phyloP scores from a whole-genome alignment of 2,113 vertebrate species.

The Ptilorrhoa leucosticta region DNA sequence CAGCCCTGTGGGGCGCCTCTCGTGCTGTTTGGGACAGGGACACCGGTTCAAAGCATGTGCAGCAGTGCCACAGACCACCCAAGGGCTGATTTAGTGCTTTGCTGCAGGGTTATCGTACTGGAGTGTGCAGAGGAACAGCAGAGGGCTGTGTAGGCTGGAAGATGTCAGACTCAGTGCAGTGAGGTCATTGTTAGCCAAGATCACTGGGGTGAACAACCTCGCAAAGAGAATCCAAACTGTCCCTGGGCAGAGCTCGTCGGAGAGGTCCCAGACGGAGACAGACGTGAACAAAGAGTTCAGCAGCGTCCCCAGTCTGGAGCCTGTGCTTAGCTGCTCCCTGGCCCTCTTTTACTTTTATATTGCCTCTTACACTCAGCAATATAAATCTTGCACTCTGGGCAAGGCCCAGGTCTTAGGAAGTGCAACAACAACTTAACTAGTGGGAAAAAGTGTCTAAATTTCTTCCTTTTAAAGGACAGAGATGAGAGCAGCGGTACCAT shows the following conservation, averaged over 20 bases:
- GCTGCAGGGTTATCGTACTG: accelerated
- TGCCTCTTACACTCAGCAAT: no score
- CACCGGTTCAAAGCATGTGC: neutral
- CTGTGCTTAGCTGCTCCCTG: neutral
- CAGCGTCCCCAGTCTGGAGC: neutral
- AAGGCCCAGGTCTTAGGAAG: neutral
- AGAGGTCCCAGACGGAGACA: neutral
- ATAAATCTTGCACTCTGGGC: neutral
- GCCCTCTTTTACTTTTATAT: neutral
- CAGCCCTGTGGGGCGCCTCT: neutral
- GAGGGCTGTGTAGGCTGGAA: neutral
- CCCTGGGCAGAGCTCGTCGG: neutral
- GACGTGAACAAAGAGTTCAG: neutral
- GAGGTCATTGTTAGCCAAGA: neutral
- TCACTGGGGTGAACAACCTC: neutral
- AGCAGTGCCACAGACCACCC: neutral
- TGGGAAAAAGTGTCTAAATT: neutral
- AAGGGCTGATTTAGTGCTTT: neutral
- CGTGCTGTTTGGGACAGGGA: neutral
- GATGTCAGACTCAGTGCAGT: neutral
- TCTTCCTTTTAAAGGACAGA: neutral
- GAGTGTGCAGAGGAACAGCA: neutral
- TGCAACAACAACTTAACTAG: neutral
- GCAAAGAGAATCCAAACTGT: neutral
- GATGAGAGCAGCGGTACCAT: neutral